Evolutionary conservation across 2,113 vertebrate species (phyloP).

Genomic region (Aegypius monachus): DNA sequence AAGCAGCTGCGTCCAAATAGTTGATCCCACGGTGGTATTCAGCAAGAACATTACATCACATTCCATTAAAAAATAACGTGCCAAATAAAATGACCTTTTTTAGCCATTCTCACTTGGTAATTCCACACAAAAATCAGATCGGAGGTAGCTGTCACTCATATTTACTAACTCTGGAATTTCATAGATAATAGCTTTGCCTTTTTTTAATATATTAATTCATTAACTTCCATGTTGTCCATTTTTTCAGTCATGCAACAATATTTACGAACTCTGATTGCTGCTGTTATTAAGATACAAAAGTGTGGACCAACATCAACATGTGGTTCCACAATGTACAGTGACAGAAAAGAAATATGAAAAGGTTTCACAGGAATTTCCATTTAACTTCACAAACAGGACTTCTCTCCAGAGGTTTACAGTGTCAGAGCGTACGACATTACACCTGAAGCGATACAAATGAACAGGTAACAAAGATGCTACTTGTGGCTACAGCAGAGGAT

Average conservation of each 20-base stretch:
- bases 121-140: background rate
- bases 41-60: background rate
- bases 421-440: background rate
- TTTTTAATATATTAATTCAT: background rate
- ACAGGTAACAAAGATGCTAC: background rate
- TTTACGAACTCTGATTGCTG: background rate
- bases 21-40: fast-evolving
- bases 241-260: background rate
- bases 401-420: background rate
- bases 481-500: background rate
- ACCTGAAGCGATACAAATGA: background rate
- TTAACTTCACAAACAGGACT: background rate
- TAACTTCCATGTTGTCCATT: fast-evolving
- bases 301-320: fast-evolving
- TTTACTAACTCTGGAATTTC: background rate
- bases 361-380: background rate
- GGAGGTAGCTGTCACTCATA: background rate
- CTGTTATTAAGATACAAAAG: background rate
- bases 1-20: background rate
- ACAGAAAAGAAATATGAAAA: background rate
- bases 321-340: background rate
- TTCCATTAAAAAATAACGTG: background rate
- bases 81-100: background rate
- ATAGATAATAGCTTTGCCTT: background rate
- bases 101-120: background rate